phyloP scores from a whole-genome alignment of 2,113 vertebrate species.

The Larimichthys polyactis region DNA sequence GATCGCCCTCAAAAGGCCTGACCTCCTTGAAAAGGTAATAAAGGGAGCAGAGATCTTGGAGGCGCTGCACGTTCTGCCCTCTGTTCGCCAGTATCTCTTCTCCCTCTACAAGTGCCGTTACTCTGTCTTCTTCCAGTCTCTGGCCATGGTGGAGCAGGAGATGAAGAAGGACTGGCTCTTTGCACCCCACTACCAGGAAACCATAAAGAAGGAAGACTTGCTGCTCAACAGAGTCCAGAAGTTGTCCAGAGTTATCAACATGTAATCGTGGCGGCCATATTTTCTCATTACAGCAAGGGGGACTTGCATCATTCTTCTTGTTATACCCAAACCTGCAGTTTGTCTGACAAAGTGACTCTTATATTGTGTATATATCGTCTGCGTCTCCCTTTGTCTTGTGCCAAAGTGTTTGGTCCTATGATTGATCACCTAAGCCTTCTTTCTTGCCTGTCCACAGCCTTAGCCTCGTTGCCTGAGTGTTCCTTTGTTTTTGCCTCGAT shows the following conservation, averaged over 20 bases:
- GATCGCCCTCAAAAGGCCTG: slow-evolving; percentile 97
- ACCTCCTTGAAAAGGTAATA: slow-evolving; percentile 98
- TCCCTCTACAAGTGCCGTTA: slow-evolving; percentile 98
- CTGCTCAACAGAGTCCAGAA: slow-evolving; percentile 99
- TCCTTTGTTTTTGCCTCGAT: too few relatives aligned
- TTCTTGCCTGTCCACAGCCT: too few relatives aligned
- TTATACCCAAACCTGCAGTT: slow-evolving; percentile 50
- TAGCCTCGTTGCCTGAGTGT: too few relatives aligned
- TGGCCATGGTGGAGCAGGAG: slow-evolving; percentile 96
- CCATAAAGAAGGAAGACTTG: slow-evolving; percentile 98
- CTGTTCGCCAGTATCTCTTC: slow-evolving; percentile 96
- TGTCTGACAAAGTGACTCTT: slow-evolving; percentile 74
- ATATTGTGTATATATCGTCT: slow-evolving; percentile 88
- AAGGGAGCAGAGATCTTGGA: slow-evolving; percentile 99
- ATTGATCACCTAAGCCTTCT: too few relatives aligned
- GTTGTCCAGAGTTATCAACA: slow-evolving; percentile 98
- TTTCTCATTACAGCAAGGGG: slow-evolving; percentile 36
- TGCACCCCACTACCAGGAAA: slow-evolving; percentile 98
- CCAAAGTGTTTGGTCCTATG: too few relatives aligned
- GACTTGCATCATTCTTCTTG: slow-evolving; percentile 60
- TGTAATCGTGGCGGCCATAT: slow-evolving; percentile 82
- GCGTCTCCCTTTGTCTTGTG: too few relatives aligned
- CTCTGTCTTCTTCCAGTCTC: slow-evolving; percentile 93
- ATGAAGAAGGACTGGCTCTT: slow-evolving; percentile 99
- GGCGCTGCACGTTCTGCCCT: slow-evolving; percentile 93